Percentiles rank a stretch among this genome's conserved stretches.
phyloP scores from a whole-genome alignment of 2,113 vertebrate genomes.

The Loxodonta africana region DNA sequence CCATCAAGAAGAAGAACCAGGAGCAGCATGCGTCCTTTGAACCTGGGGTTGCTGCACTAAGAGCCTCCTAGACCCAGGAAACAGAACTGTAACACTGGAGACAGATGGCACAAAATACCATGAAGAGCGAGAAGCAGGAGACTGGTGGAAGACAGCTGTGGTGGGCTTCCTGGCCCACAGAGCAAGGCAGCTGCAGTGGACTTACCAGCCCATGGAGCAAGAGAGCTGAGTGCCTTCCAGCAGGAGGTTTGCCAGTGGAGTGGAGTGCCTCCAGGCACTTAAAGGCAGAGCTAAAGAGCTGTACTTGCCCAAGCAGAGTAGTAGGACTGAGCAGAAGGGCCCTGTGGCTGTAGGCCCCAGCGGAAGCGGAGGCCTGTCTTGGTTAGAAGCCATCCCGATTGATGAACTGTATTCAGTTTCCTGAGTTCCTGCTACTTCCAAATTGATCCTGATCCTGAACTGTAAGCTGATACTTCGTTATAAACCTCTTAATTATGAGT shows the following conservation, averaged over 20 bases:
- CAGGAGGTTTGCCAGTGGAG: background rate
- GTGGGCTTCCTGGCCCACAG: background rate
- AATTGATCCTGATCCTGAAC: background rate
- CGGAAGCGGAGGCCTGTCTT: background rate
- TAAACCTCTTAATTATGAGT: background rate
- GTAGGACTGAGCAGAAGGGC: background rate
- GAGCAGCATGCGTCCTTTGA: background rate
- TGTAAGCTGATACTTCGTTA: background rate
- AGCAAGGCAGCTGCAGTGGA: background rate
- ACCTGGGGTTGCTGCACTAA: background rate
- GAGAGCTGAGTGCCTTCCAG: background rate
- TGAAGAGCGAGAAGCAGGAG: background rate
- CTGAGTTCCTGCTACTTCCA: background rate
- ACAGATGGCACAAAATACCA: background rate
- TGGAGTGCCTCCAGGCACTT: background rate
- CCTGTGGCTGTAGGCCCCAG: background rate
- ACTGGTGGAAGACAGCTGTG: background rate
- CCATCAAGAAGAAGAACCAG: background rate
- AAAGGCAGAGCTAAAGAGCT: background rate
- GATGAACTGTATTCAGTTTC: background rate
- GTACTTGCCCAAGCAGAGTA: background rate
- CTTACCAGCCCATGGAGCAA: background rate
- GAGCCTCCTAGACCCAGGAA: background rate
- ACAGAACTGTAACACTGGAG: background rate
- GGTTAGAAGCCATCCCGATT: background rate